Evolutionary conservation across 1,140 invertebrate species (phyloP).

Genomic region (Nebria ingens): DNA sequence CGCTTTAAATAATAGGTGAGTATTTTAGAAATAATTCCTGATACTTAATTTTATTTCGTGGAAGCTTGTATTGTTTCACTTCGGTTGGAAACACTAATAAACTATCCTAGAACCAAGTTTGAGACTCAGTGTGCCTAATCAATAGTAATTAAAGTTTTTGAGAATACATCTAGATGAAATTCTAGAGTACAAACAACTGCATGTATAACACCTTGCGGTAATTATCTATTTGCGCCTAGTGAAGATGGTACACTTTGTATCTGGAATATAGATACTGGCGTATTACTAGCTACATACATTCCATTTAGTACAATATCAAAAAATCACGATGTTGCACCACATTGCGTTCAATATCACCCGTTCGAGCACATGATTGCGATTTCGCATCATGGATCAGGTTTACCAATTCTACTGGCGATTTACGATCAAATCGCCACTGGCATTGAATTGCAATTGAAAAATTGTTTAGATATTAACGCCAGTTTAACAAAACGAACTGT

Average conservation of each 20-base stretch:
- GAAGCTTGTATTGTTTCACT: too few species aligned
- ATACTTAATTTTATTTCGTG: too few species aligned
- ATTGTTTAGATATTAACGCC: background rate
- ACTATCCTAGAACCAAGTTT: too few species aligned
- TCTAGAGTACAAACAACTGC: constrained; percentile 8
- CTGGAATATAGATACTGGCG: constrained; percentile 14
- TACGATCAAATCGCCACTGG: background rate
- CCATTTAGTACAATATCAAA: background rate
- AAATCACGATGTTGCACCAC: background rate
- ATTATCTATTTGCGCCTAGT: constrained; percentile 7
- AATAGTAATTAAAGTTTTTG: background rate
- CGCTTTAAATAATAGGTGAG: constrained; percentile 14
- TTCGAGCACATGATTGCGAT: constrained; percentile 6
- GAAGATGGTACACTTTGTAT: constrained; percentile 11
- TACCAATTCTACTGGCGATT: background rate
- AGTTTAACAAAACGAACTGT: background rate
- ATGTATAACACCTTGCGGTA: constrained; percentile 10
- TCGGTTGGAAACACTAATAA: too few species aligned
- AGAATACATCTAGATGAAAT: background rate
- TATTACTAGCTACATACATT: constrained; percentile 5
- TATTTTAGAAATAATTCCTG: background rate
- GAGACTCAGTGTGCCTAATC: background rate
- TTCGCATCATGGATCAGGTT: background rate
- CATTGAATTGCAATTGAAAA: background rate
- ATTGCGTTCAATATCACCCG: constrained; percentile 13